Base-by-base conservation (phyloP, 2,888 invertebrate genomes). In the Morpho helenor region DNA sequence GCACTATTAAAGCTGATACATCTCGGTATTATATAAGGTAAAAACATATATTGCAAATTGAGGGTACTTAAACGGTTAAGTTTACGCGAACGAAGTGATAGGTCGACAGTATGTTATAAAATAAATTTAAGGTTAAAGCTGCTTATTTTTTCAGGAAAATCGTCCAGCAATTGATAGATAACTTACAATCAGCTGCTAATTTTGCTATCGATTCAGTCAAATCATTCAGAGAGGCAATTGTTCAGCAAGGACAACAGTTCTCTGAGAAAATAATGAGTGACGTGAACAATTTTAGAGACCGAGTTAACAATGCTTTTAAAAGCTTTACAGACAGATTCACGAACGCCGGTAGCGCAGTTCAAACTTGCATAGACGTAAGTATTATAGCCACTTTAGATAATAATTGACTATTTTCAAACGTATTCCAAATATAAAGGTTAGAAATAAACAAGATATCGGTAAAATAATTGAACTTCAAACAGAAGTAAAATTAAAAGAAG, bases 311-410 rank as follows among this genome's bases (percentile, higher is more conserved):
- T 3, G 73, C 80, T n/a, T 69, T 88, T 2, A 72, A 76, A 6
- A 71, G 59, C 16, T 66, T 84, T 0, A 64, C 70, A 40, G 74
- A 80, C 9, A 82, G 68, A 57, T 68, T 87, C 7, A 66, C 72
- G 1, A 72, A 74, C 23, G 75, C 80, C 5, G 76, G 75, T 5
- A 63, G 69, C 5, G 77, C 72, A 3, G 73, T 87, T 0, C 70
- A 67, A 10, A 71, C 70, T 3, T 89, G 88, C 64, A 73, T 87
- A 55, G 71, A 78, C 62, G 89, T 89, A 73, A 74, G 79, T 43
- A n/a, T 7, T 7, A n/a, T 10, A 5, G 5, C 1, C 0, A 31
- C 2, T 31, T 31, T 31, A 31, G 3, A 5, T 31, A 3, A 31
- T 31, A 31, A 31, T 31, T 31, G 3, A 3, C 31, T 3, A 31